Evolutionary conservation across 2,113 vertebrate genomes (phyloP), one percentile per base, ranked within the genome.

Genomic region (Phodopus roborovskii): DNA sequence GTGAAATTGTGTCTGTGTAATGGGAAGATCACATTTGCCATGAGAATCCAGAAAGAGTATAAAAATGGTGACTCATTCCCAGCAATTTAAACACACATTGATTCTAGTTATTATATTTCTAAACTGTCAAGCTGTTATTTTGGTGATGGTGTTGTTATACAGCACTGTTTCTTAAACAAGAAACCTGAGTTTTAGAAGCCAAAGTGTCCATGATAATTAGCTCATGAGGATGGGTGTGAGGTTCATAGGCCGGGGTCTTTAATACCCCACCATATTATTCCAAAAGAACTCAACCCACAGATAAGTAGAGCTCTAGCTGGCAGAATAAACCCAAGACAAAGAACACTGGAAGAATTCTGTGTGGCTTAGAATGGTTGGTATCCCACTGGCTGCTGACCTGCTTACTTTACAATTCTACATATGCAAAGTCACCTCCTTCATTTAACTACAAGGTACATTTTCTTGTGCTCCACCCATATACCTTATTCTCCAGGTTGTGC

Each of bases 201-300:
- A 33, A n/a, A 88, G 1, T 42, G 5, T 12, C 10, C 39, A 0
- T 79, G 30, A 20, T 22, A 78, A 19, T 17, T 60, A 16, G 36
- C 4, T 53, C 50, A 39, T n/a, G 10, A 92, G 20, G 33, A 15
- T 30, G 10, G 1, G 30, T 75, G 10, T 12, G 53, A 45, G n/a
- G 16, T 28, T 17, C 22, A 2, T 20, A 10, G 36, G 45, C 12
- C 39, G 4, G 22, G 1, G 1, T 74, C 5, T 64, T 68, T 28
- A 1, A 22, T 26, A 22, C 8, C 2, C 2, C 66, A 13, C 1
- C 19, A 58, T 0, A 7, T 3, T 36, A 30, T 20, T 4, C 22
- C 33, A 48, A 5, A 33, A 26, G 64, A 73, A 22, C 24, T 1
- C 0, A 60, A 2, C 1, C 45, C 45, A 3, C 0, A 8, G 39